Percentiles rank a stretch among this genome's conserved stretches.
Conservation (phyloP, 2,888 invertebrate genomes). For the Diarsia dahlii region DNA sequence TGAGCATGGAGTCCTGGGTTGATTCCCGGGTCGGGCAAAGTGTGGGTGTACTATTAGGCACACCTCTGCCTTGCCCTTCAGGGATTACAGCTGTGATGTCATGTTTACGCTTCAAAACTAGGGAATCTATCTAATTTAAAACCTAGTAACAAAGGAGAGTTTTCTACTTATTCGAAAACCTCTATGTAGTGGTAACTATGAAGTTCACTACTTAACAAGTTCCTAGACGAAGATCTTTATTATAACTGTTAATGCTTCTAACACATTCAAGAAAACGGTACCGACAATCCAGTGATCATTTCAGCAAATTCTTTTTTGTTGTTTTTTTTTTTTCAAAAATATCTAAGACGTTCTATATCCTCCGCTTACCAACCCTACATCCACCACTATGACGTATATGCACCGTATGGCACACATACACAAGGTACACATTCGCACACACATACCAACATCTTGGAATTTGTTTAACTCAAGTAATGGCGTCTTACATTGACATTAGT, state of each 20-base stretch:
- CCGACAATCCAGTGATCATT: neutral
- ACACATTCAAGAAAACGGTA: neutral
- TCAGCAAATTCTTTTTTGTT: neutral
- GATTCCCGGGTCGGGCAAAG: too few species aligned
- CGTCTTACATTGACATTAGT: constrained; percentile 91
- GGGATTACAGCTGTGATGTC: too few species aligned
- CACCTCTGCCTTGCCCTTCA: too few species aligned
- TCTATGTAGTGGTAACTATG: neutral
- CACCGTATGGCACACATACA: constrained; percentile 70
- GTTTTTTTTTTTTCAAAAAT: too few species aligned
- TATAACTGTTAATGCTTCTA: neutral
- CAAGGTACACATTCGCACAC: constrained; percentile 67
- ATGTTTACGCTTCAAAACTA: neutral
- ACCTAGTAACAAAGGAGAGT: neutral
- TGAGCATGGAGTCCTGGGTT: too few species aligned
- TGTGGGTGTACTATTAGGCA: too few species aligned
- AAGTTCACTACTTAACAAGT: neutral
- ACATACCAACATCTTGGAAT: constrained; percentile 83
- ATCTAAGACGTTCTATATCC: neutral
- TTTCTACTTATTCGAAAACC: neutral
- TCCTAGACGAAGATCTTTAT: neutral
- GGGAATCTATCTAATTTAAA: neutral
- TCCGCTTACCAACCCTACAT: constrained; percentile 55
- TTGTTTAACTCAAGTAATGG: constrained; percentile 89
- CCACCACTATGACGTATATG: constrained; percentile 72